These are phyloP conservation scores for Sebastes taczanowskii DNA, from an alignment of 2,797 vertebrate species.

Conservation along the genomic window DNA sequence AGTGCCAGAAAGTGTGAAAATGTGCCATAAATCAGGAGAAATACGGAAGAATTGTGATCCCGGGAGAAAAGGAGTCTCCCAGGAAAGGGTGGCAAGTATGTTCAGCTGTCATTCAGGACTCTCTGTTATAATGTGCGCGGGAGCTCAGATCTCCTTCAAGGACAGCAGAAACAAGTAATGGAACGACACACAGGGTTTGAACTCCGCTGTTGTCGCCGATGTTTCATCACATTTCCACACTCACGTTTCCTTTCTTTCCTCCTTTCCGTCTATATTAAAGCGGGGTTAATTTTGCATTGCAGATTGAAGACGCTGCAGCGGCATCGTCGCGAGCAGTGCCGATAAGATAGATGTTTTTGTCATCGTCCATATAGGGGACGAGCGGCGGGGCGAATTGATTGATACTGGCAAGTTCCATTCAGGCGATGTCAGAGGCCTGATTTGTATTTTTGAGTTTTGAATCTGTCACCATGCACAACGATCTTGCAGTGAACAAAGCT, in stretches of 20 bases:
- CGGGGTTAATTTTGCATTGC: conserved; percentile 79
- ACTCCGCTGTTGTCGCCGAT: conserved; percentile 65
- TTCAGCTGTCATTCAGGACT: conserved; percentile 64
- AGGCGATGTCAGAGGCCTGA: conserved; percentile 35
- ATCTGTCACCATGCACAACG: conserved; percentile 28
- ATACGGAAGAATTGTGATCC: too few species aligned
- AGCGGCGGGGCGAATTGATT: conserved; percentile 38
- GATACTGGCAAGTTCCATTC: conserved; percentile 44
- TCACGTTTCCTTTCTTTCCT: conserved; percentile 5
- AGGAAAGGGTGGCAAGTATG: too few species aligned
- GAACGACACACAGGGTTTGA: conserved; percentile 71
- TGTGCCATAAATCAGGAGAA: too few species aligned
- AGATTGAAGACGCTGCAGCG: conserved; percentile 58
- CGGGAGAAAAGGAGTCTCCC: too few species aligned
- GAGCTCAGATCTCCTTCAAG: conserved; percentile 62
- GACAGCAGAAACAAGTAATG: conserved; percentile 73
- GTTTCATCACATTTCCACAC: conserved; percentile 48
- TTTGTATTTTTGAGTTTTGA: conserved; percentile 50
- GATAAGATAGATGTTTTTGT: conserved; percentile 55
- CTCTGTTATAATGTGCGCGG: conserved; percentile 38
- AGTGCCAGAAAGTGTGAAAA: too few species aligned
- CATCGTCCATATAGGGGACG: conserved; percentile 37
- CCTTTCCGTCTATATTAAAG: conserved; percentile 62
- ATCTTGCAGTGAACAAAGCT: neutral
- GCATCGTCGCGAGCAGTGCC: conserved; percentile 22